Evolutionary conservation across 1,140 invertebrate genomes (phyloP).

Genomic region (Trachymyrmex cornetzi): DNA sequence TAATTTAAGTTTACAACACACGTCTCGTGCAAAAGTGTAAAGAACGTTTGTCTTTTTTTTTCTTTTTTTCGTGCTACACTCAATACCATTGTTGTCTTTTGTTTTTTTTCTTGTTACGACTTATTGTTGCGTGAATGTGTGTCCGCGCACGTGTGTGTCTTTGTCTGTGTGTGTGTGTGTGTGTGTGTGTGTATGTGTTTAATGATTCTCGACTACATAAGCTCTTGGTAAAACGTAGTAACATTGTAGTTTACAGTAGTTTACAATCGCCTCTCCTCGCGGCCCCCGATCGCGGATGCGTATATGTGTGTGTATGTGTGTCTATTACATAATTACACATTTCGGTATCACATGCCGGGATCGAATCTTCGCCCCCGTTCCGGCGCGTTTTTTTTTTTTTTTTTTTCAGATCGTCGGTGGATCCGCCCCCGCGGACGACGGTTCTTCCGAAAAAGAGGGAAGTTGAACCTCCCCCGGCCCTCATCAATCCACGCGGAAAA

Average conservation of each 20-base stretch:
- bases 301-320: conserved; percentile 59
- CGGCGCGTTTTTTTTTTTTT: neutral
- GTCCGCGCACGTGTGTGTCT: neutral
- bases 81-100: conserved; percentile 76
- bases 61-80: conserved; percentile 78
- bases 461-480: too few species aligned
- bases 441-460: neutral
- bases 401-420: neutral
- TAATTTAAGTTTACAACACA: conserved; percentile 86
- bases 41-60: conserved; percentile 80
- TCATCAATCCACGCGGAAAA: too few species aligned
- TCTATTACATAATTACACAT: conserved; percentile 84
- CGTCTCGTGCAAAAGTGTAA: conserved; percentile 87
- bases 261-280: conserved; percentile 83
- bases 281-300: conserved; percentile 78
- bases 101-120: conserved; percentile 79
- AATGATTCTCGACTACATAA: conserved; percentile 87
- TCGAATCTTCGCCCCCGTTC: conserved; percentile 73
- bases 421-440: neutral
- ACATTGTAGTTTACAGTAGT: conserved; percentile 87
- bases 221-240: conserved; percentile 87
- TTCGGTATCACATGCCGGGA: conserved; percentile 78
- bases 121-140: conserved; percentile 70
- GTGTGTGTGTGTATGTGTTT: conserved; percentile 74
- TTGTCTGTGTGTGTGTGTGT: conserved; percentile 19